phyloP scores from a whole-genome alignment of 2,888 invertebrate species.

The Resseliella maxima region DNA sequence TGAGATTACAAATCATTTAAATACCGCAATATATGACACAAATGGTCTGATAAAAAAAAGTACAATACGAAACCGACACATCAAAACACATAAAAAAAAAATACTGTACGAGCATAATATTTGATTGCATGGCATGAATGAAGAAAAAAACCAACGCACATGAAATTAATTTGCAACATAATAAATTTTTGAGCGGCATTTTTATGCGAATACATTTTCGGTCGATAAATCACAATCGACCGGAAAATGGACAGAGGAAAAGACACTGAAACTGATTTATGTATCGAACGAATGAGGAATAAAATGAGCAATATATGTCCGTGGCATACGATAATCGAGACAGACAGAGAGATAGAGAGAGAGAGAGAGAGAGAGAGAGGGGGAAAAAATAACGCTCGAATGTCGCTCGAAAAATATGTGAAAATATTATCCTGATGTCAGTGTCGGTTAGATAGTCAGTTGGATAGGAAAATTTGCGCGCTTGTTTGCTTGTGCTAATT shows the following conservation, averaged over 20 bases:
- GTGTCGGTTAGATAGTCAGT: constrained; percentile 24
- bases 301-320: too few species aligned
- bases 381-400: too few species aligned
- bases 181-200: constrained; percentile 45
- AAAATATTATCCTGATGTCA: neutral
- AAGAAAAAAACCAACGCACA: neutral
- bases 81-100: neutral
- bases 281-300: neutral
- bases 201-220: constrained; percentile 43
- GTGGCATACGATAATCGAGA: too few species aligned
- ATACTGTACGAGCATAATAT: neutral
- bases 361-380: too few species aligned
- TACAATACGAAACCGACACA: constrained; percentile 9
- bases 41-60: constrained; percentile 35
- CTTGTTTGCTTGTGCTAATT: neutral
- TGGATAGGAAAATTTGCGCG: neutral
- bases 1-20: constrained; percentile 45
- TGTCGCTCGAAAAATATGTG: neutral
- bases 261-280: constrained; percentile 51
- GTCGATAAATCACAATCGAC: constrained; percentile 40
- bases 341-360: too few species aligned
- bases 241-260: constrained; percentile 45
- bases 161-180: constrained; percentile 47
- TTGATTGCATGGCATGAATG: neutral
- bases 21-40: constrained; percentile 53